Percentiles rank a stretch among this genome's conserved stretches.
These are phyloP conservation scores for Hippocampus comes DNA, from an alignment of 2,113 vertebrate genomes.

Conservation along the genomic window DNA sequence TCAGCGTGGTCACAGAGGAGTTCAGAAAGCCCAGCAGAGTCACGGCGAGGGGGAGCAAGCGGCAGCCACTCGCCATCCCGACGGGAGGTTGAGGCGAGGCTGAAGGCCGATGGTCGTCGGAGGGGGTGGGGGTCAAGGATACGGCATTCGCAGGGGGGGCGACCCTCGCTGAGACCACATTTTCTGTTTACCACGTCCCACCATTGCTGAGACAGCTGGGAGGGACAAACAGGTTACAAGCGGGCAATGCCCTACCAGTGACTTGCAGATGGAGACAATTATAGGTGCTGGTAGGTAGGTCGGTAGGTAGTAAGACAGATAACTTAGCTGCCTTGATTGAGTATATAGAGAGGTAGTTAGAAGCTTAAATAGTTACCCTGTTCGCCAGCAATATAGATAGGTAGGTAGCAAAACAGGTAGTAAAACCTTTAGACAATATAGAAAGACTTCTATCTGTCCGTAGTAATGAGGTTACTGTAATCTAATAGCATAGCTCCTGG, in stretches of 20 bases:
- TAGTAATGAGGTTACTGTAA: background rate
- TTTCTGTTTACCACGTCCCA: constrained; percentile 21
- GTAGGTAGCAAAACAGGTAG: too few species aligned
- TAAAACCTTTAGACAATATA: too few species aligned
- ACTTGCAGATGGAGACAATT: background rate
- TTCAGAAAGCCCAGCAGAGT: constrained; percentile 39
- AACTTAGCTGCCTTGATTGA: too few species aligned
- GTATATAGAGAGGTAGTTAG: too few species aligned
- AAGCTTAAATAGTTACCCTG: too few species aligned
- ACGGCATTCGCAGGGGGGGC: background rate
- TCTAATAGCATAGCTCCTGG: background rate
- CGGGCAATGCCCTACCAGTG: background rate
- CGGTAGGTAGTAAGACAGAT: too few species aligned
- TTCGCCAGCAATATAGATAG: too few species aligned
- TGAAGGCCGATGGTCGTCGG: background rate
- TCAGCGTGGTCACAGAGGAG: constrained; percentile 14
- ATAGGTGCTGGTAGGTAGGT: too few species aligned
- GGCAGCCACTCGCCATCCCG: constrained; percentile 40
- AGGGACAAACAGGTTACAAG: background rate
- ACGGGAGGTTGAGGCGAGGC: background rate
- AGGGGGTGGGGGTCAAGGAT: constrained; percentile 8
- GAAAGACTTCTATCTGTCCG: background rate
- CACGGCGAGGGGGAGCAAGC: constrained; percentile 24
- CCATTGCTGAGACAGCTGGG: constrained; percentile 34
- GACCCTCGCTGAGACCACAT: constrained; percentile 31